Evolutionary conservation across 2,888 invertebrate genomes (phyloP).

Genomic region (Nephrotoma appendiculata): DNA sequence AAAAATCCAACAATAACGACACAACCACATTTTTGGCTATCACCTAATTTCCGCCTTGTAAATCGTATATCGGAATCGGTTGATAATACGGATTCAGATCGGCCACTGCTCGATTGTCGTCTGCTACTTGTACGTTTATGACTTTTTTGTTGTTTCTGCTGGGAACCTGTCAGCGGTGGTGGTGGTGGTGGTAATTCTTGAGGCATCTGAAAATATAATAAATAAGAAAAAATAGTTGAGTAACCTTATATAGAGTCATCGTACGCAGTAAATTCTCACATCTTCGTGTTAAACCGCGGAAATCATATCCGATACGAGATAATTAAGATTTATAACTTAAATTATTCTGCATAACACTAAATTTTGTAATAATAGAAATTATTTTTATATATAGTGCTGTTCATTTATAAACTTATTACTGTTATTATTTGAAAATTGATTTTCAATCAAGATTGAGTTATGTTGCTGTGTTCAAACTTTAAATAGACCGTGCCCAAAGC

Average conservation of each 20-base stretch:
- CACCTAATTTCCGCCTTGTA: slow-evolving; percentile 68
- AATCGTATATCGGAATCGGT: slow-evolving; percentile 83
- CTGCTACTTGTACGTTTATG: neutral
- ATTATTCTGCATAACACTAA: neutral
- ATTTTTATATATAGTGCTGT: neutral
- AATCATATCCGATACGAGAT: neutral
- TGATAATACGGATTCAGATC: slow-evolving; percentile 65
- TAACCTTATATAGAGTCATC: neutral
- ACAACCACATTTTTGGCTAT: slow-evolving; percentile 76
- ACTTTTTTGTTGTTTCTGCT: neutral
- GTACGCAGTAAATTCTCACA: neutral
- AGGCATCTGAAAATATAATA: neutral
- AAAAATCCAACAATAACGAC: slow-evolving; percentile 73
- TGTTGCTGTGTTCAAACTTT: neutral
- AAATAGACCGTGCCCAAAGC: neutral
- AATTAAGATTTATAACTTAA: neutral
- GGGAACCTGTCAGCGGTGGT: neutral
- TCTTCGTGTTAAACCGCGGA: neutral
- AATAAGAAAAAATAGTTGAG: neutral
- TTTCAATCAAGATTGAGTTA: neutral
- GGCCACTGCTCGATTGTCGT: neutral
- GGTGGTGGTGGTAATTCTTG: neutral
- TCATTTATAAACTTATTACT: neutral
- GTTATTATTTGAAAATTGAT: neutral
- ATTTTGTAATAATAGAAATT: neutral